Evolutionary conservation across 2,888 invertebrate genomes (phyloP).

Genomic region (Dynastes grantii): DNA sequence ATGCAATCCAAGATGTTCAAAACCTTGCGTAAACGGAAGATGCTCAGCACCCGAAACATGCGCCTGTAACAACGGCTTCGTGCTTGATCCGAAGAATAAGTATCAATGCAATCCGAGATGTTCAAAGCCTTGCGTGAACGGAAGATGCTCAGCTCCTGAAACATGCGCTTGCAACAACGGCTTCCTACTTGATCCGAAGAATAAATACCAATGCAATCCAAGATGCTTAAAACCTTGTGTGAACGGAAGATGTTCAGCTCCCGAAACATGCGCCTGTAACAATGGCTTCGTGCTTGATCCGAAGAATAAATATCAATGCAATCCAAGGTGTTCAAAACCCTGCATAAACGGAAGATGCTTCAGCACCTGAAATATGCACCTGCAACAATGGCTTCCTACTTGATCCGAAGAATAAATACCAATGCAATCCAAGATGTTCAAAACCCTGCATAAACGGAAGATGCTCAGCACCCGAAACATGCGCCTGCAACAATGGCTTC

Average conservation of each 20-base stretch:
- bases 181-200: constrained; percentile 44
- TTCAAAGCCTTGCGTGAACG: constrained; percentile 52
- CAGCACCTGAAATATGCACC: constrained; percentile 56
- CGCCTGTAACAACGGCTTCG: too few relatives aligned
- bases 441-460: constrained; percentile 50
- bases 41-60: too few relatives aligned
- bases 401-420: constrained; percentile 52
- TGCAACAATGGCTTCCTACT: constrained; percentile 49
- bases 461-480: constrained; percentile 56
- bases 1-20: too few relatives aligned
- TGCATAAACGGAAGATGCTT: constrained; percentile 55
- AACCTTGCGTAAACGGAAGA: too few relatives aligned
- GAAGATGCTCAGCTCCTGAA: constrained; percentile 53
- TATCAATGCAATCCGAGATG: constrained; percentile 53
- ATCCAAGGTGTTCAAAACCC: constrained; percentile 49
- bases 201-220: constrained; percentile 54
- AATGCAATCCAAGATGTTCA: constrained; percentile 53
- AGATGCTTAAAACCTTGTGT: constrained; percentile 49
- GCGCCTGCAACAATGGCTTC: constrained; percentile 56
- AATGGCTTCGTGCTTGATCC: constrained; percentile 47
- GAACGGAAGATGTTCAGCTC: constrained; percentile 54
- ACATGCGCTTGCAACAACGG: constrained; percentile 54
- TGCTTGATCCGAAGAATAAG: neutral
- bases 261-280: constrained; percentile 56
- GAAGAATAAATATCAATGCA: constrained; percentile 54